These are phyloP conservation scores for Eulemur albifrons DNA, from an alignment of 2,797 vertebrate genomes.

Conservation along the genomic window DNA sequence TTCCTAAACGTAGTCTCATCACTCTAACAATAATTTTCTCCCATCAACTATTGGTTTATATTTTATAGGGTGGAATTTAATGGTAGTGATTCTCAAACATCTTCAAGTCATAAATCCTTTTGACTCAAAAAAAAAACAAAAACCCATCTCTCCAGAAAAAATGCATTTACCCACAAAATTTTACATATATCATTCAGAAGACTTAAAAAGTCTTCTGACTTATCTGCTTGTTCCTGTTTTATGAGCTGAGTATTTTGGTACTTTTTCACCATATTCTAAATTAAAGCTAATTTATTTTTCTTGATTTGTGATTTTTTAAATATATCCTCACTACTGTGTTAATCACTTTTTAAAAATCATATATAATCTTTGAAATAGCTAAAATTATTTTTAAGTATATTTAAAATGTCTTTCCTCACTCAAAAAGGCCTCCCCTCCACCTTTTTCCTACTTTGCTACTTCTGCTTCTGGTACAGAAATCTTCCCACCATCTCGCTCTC, in stretches of 20 bases:
- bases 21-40: not conserved
- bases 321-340: not conserved
- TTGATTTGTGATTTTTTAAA: not conserved
- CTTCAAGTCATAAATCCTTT: not conserved
- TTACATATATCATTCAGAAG: not conserved
- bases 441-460: not conserved
- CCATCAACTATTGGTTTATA: not conserved
- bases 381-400: not conserved
- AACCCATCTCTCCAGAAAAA: not conserved
- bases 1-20: slow-evolving; percentile 25
- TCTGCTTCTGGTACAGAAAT: not conserved
- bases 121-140: not conserved
- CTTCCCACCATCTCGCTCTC: not conserved
- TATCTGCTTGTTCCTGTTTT: not conserved
- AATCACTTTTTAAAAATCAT: not conserved
- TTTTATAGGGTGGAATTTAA: not conserved
- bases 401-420: not conserved
- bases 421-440: not conserved
- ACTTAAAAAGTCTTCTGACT: not conserved
- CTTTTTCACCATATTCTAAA: not conserved
- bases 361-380: not conserved
- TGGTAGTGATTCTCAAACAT: not conserved
- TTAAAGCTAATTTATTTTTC: not conserved
- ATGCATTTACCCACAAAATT: not conserved
- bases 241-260: not conserved